These are phyloP conservation scores for Drosophila flavopinicola DNA, from an alignment of 2,888 invertebrate genomes.

Conservation along the genomic window DNA sequence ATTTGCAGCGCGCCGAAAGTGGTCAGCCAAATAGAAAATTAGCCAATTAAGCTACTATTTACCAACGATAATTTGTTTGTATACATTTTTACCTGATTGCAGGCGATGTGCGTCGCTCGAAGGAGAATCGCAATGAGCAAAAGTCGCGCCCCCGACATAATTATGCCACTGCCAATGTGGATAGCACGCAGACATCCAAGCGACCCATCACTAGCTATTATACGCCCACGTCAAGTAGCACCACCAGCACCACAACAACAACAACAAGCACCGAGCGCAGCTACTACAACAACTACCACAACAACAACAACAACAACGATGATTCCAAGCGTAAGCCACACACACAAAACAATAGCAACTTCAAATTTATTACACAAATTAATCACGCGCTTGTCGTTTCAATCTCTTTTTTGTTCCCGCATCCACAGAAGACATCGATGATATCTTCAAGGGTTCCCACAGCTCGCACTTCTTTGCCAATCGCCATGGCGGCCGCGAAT, in stretches of 20 bases:
- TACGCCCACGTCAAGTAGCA: slow-evolving; percentile 73
- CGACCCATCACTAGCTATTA: slow-evolving; percentile 82
- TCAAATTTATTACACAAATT: slow-evolving; percentile 61
- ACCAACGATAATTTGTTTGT: not conserved
- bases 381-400: slow-evolving; percentile 59
- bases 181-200: slow-evolving; percentile 69
- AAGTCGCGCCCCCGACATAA: slow-evolving; percentile 80
- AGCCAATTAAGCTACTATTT: slow-evolving; percentile 24
- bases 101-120: slow-evolving; percentile 82
- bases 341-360: slow-evolving; percentile 60
- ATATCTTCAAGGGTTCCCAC: slow-evolving; percentile 89
- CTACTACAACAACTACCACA: slow-evolving; percentile 68
- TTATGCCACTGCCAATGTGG: slow-evolving; percentile 63
- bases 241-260: slow-evolving; percentile 44
- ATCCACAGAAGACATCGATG: slow-evolving; percentile 85
- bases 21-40: slow-evolving; percentile 80
- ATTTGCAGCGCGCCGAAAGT: slow-evolving; percentile 90
- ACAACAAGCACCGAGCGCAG: slow-evolving; percentile 71
- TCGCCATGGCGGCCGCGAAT: slow-evolving; percentile 87
- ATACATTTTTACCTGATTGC: slow-evolving; percentile 35
- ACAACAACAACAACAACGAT: slow-evolving; percentile 73
- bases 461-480: slow-evolving; percentile 91
- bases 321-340: slow-evolving; percentile 82
- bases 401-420: slow-evolving; percentile 12
- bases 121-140: slow-evolving; percentile 82